Percentiles rank a stretch among this genome's conserved stretches.
These are phyloP conservation scores for Hyaena hyaena DNA, from an alignment of 2,113 vertebrate species.

Conservation along the genomic window DNA sequence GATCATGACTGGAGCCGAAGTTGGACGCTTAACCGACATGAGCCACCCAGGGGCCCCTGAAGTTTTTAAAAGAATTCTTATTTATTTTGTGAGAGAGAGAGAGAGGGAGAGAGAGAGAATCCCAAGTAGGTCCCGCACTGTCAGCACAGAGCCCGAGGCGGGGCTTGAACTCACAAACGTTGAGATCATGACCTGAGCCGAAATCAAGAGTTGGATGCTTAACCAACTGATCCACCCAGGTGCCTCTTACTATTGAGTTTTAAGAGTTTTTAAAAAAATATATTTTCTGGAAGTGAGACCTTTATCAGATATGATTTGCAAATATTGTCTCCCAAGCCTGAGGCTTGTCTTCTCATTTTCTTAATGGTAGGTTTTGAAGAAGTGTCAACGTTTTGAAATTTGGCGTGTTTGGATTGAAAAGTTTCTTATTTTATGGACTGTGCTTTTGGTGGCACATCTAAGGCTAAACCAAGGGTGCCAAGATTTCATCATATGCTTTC, in stretches of 20 bases:
- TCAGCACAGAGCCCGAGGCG: too few relatives aligned
- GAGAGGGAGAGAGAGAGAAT: too few relatives aligned
- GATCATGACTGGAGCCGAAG: too few relatives aligned
- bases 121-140: too few relatives aligned
- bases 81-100: too few relatives aligned
- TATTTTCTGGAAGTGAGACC: background rate
- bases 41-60: too few relatives aligned
- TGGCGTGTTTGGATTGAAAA: background rate
- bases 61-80: too few relatives aligned
- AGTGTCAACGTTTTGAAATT: slow-evolving; percentile 19
- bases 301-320: slow-evolving; percentile 27
- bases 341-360: slow-evolving; percentile 31
- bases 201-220: too few relatives aligned
- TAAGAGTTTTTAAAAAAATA: background rate
- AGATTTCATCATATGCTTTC: background rate
- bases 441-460: slow-evolving; percentile 20
- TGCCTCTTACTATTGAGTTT: background rate
- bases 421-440: slow-evolving; percentile 30
- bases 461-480: slow-evolving; percentile 18
- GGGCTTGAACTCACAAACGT: too few relatives aligned
- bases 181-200: too few relatives aligned
- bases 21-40: too few relatives aligned
- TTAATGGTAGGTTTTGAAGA: slow-evolving; percentile 32
- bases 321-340: background rate
- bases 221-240: too few relatives aligned